Percentiles rank a stretch among this genome's conserved stretches.
These are phyloP conservation scores for Gallinago undulata DNA, from an alignment of 2,113 vertebrate species.

Conservation along the genomic window DNA sequence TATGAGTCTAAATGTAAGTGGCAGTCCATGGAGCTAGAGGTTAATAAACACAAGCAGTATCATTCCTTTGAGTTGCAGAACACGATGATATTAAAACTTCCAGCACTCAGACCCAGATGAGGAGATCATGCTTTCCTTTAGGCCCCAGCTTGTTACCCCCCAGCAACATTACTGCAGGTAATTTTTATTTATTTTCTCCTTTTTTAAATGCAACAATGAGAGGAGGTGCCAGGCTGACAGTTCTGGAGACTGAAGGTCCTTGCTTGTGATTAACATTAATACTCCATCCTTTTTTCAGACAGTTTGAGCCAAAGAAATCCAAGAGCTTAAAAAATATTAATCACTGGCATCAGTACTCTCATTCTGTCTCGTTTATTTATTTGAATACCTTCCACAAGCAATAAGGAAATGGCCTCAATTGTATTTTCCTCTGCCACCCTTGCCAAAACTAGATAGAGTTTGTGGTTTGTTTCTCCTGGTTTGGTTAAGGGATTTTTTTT, in stretches of 20 bases:
- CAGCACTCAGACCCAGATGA: neutral
- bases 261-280: neutral
- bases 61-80: neutral
- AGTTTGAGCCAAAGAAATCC: neutral
- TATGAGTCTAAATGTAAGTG: neutral
- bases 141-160: neutral
- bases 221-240: neutral
- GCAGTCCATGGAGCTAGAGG: neutral
- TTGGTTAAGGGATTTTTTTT: neutral
- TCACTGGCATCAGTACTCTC: neutral
- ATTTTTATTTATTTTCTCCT: neutral
- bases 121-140: neutral
- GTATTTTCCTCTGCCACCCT: neutral
- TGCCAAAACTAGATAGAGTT: neutral
- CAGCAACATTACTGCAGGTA: neutral
- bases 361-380: neutral
- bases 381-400: neutral
- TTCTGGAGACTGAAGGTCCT: neutral
- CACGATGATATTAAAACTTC: neutral
- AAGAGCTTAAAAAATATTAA: slow-evolving; percentile 3
- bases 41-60: neutral
- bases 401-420: neutral
- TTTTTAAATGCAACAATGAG: neutral
- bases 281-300: neutral
- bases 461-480: neutral